phyloP scores from a whole-genome alignment of 2,888 invertebrate genomes.

The Hirtodrosophila cameraria region DNA sequence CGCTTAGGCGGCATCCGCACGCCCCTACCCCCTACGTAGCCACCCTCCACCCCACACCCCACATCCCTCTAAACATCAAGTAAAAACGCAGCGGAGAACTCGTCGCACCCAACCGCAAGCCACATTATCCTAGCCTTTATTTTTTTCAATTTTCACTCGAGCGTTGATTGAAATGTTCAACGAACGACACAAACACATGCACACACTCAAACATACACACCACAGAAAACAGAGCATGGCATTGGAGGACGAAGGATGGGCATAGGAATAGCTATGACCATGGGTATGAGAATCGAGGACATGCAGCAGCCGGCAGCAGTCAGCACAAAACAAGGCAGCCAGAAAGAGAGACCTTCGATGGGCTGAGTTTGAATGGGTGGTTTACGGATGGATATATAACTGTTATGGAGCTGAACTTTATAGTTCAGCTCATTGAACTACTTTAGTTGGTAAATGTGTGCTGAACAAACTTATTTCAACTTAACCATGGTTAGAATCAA shows the following conservation, averaged over 20 bases:
- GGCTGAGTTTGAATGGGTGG: conserved; percentile 14
- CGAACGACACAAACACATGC: conserved; percentile 45
- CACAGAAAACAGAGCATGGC: conserved; percentile 1
- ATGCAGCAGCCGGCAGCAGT: conserved; percentile 62
- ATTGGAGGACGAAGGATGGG: conserved; percentile 2
- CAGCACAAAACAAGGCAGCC: conserved; percentile 32
- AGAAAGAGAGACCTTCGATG: conserved; percentile 25
- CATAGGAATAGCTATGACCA: background rate
- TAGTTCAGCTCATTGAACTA: too few relatives aligned
- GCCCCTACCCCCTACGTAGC: background rate
- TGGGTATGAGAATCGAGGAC: conserved; percentile 46
- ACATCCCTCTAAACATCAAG: conserved; percentile 26
- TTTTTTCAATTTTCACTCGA: conserved; percentile 78
- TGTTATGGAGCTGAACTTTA: too few relatives aligned
- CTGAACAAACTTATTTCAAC: too few relatives aligned
- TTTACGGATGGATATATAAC: background rate
- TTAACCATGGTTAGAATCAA: too few relatives aligned
- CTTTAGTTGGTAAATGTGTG: too few relatives aligned
- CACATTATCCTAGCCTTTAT: conserved; percentile 76
- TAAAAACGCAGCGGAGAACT: conserved; percentile 37
- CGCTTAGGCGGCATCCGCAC: conserved; percentile 57
- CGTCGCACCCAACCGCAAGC: conserved; percentile 19
- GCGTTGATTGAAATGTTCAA: conserved; percentile 79
- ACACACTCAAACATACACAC: conserved; percentile 3
- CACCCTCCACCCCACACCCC: background rate